Evolutionary conservation across 2,797 vertebrate genomes (phyloP).

Genomic region (Sebastes flavidus): DNA sequence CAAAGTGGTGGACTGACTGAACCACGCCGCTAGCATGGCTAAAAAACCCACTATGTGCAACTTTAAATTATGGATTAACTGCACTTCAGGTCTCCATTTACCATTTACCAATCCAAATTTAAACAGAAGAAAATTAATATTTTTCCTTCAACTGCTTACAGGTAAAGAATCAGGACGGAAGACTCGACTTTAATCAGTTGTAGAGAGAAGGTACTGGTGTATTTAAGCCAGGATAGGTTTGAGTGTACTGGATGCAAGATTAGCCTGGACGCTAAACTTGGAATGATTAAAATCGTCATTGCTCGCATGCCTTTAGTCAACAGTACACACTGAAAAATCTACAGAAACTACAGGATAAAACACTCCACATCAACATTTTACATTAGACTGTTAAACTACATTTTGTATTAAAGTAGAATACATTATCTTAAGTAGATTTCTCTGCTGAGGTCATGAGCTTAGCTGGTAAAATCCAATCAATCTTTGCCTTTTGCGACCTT

Average conservation of each 20-base stretch:
- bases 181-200: neutral
- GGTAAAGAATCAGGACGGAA: neutral
- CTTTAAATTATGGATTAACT: neutral
- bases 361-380: neutral
- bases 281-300: neutral
- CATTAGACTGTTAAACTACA: neutral
- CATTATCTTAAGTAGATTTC: constrained; percentile 21
- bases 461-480: constrained; percentile 41
- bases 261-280: neutral
- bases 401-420: constrained; percentile 4
- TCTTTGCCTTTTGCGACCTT: constrained; percentile 32
- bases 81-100: neutral
- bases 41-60: neutral
- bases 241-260: neutral
- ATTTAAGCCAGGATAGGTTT: neutral
- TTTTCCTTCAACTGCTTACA: neutral
- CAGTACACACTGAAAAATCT: neutral
- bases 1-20: neutral
- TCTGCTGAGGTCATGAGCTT: constrained; percentile 7
- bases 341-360: neutral
- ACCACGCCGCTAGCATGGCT: neutral
- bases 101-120: neutral
- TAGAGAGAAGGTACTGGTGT: neutral
- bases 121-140: neutral
- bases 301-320: neutral